Evolutionary conservation across 2,797 vertebrate genomes (phyloP).

Genomic region (Epinephelus coioides): DNA sequence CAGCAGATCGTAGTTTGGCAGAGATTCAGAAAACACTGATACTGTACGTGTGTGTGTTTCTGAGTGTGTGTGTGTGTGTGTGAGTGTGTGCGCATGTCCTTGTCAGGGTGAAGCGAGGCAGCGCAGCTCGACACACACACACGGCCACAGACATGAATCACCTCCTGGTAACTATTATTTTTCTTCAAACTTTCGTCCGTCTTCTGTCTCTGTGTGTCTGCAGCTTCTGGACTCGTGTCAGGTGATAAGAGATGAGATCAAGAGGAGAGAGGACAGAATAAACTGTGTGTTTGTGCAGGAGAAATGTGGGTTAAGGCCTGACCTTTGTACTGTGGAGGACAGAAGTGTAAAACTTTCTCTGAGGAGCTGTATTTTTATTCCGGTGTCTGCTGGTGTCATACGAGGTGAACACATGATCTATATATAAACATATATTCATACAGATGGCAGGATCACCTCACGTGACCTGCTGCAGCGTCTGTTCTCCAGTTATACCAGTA

Average conservation of each 20-base stretch:
- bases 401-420: background rate
- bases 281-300: background rate
- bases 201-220: background rate
- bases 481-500: background rate
- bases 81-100: constrained; percentile 48
- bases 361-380: background rate
- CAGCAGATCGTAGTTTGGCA: constrained; percentile 79
- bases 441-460: constrained; percentile 3
- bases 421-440: background rate
- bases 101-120: constrained; percentile 61
- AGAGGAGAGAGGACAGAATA: background rate
- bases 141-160: constrained; percentile 74
- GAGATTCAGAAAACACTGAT: constrained; percentile 58
- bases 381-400: background rate
- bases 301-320: background rate
- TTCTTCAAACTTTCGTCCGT: background rate
- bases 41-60: constrained; percentile 23
- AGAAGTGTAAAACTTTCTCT: background rate
- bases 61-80: constrained; percentile 8
- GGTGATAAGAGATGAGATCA: background rate
- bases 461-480: constrained; percentile 16
- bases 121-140: constrained; percentile 49
- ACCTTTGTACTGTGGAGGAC: constrained; percentile 27
- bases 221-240: background rate
- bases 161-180: constrained; percentile 76